Conservation (phyloP, 2,888 invertebrate genomes). For the Heptascelio sp. region DNA sequence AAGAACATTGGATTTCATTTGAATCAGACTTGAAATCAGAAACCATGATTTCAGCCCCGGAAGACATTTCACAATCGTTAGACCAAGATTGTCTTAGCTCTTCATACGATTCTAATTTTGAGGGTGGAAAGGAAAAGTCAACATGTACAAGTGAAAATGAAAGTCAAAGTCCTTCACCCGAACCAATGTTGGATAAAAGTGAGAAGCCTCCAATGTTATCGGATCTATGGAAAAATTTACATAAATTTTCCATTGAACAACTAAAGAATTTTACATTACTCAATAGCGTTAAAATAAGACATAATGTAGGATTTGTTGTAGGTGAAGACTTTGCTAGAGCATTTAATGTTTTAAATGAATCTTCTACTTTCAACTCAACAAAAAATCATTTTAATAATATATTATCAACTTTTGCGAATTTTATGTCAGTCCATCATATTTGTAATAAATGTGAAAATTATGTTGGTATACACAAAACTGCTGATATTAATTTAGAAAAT, state of each 20-base stretch:
- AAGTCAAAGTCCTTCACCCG: not conserved
- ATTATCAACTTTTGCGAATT: constrained; percentile 21
- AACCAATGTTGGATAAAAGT: not conserved
- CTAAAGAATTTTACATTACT: constrained; percentile 30
- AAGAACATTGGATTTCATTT: no score
- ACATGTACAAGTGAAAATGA: not conserved
- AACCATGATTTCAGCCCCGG: not conserved
- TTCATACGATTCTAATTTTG: not conserved
- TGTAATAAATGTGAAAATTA: constrained; percentile 37
- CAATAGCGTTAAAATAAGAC: constrained; percentile 35
- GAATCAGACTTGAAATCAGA: no score
- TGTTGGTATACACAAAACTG: constrained; percentile 13
- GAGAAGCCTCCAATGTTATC: not conserved
- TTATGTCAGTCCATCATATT: constrained; percentile 30
- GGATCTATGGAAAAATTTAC: not conserved
- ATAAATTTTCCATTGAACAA: constrained; percentile 28
- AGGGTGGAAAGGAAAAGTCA: not conserved
- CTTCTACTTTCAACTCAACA: constrained; percentile 10
- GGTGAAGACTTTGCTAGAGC: constrained; percentile 11
- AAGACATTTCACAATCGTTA: not conserved
- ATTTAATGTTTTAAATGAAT: constrained; percentile 8
- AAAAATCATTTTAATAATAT: constrained; percentile 48
- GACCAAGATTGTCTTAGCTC: not conserved
- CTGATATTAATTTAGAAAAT: constrained; percentile 1
- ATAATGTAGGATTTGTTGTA: constrained; percentile 26